Base-by-base conservation (phyloP, 2,113 vertebrate species). In the Papio anubis region DNA sequence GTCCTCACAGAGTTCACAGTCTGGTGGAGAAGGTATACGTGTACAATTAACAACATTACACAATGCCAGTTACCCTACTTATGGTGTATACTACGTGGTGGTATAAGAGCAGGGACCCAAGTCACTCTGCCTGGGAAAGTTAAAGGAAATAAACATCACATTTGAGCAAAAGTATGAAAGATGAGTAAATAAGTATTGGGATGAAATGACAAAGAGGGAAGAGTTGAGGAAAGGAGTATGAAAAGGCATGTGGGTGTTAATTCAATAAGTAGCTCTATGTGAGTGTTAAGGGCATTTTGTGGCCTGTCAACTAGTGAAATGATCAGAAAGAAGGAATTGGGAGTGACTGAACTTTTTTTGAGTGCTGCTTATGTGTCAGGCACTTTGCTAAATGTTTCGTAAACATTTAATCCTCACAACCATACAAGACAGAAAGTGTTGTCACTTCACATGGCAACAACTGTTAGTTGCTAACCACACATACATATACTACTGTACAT, bases 141-240 rank as follows among this genome's bases (percentile, higher is more conserved):
- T 68, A 73, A 91, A 88, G 40, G 48, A 75, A 80, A 72, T 4
- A 87, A 94, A 50, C 2, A 43, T 72, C 50, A 88, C 32, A 83
- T 90, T 78, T 87, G 43, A 93, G 25, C 16, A 97, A 57, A 20
- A 88, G 35, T 95, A 73, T 82, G 48, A 90, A 93, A 88, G 6
- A 93, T 72, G 20, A 78, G 50, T 93, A 38, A 82, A 64, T 87
- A 55, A 43, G 25, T 79, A 82, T 59, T 95, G 61, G 16, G 13
- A 79, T 7, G 16, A 93, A 95, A 83, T 95, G 50, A 68, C 40
- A 81, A 94, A 32, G n/a, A 94, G 5, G 11, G 21, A 87, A 82
- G 40, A 92, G 35, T 64, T 40, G n/a, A 83, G 14, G 32, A 79
- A 87, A 73, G 18, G 27, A 90, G 93, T 91, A 70, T 66, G 76